Base-by-base conservation (phyloP, 2,888 invertebrate genomes). In the Lucinisca nassula region DNA sequence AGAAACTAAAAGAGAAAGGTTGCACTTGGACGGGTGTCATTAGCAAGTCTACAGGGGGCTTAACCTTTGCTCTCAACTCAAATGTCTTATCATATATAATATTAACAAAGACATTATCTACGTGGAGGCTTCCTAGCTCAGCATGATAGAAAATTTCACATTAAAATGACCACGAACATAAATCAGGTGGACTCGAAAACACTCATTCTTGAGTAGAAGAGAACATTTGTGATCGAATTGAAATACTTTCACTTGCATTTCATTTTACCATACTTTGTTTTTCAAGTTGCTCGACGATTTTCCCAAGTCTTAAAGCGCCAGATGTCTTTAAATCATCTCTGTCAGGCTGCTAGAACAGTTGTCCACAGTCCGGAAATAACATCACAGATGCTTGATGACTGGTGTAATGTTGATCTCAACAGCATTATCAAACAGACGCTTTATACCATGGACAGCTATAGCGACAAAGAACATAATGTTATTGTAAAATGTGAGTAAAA, bases 381-480 rank as follows among this genome's bases (percentile, higher is more conserved):
- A 70, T 90, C 94, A 35, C 96, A 97, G 94, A 96, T 97, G 96
- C 92, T 96, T 45, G 96, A 96, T 73, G 97, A 97, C 89, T 97
- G 96, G 96, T 90, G 95, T 70, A 95, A 94, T 37, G 95, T 97
- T 6, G 97, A 97, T 89, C 92, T 96, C 32, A 95, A 94, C 79
- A 94, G 95, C 45, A 96, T 96, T 79, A 95, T 95, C 79, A 95
- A 96, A 92, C 96, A 96, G 91, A 96, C 96, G 0, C 92, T 96
- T 17, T 96, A 95, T 87, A 96, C 96, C 37, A 95, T 95, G 93
- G 96, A 96, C 81, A 91, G 92, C 37, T 95, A 95, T 90, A 94
- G 87, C 61, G 95, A 95, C 55, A 90, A 88, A 6, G 95, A 96
- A 45, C 93, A 95, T 83, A 92, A 95, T 40, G 92, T 94, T 35